These are phyloP conservation scores for Mus pahari DNA, from an alignment of 2,113 vertebrate species.

Conservation along the genomic window DNA sequence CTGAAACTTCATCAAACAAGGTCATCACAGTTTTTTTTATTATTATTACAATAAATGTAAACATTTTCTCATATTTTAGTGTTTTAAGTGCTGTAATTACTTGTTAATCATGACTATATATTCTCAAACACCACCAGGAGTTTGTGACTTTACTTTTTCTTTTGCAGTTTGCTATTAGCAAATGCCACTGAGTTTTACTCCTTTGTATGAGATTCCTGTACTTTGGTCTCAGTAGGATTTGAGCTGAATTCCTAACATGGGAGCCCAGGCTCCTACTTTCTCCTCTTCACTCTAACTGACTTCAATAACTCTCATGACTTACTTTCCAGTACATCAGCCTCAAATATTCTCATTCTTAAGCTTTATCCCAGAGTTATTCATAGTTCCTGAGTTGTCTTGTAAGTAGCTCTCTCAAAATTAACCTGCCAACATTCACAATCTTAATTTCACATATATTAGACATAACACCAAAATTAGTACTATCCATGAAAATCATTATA, in stretches of 20 bases:
- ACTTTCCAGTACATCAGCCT: background rate
- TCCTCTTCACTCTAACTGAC: background rate
- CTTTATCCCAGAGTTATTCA: background rate
- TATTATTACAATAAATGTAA: background rate
- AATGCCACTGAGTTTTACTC: background rate
- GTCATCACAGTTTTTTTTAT: background rate
- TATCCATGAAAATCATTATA: background rate
- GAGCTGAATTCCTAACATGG: too few relatives aligned
- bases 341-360: background rate
- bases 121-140: fast-evolving
- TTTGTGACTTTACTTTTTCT: background rate
- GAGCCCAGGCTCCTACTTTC: too few relatives aligned
- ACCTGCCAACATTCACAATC: background rate
- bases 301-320: background rate
- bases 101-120: background rate
- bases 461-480: background rate
- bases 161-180: background rate
- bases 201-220: background rate
- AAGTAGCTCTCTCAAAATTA: background rate
- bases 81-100: background rate
- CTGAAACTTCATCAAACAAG: background rate
- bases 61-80: background rate
- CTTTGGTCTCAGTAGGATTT: background rate
- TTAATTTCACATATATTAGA: background rate
- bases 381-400: background rate